These are phyloP conservation scores for Falcunculus frontatus DNA, from an alignment of 2,113 vertebrate genomes.

Conservation along the genomic window DNA sequence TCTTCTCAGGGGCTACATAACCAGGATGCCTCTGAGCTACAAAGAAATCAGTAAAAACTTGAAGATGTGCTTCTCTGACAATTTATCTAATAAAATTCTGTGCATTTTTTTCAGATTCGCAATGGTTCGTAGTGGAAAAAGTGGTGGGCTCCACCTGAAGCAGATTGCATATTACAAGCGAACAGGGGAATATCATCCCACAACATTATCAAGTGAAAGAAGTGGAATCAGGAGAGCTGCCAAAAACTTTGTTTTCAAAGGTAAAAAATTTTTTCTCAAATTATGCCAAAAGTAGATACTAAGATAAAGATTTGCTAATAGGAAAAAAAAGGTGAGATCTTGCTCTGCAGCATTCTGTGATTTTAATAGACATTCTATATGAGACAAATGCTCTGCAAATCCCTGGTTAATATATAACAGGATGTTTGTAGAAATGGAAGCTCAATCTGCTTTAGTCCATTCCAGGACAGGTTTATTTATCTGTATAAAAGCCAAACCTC, in stretches of 20 bases:
- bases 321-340: background rate
- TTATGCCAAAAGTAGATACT: background rate
- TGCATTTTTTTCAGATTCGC: constrained; percentile 37
- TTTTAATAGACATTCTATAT: background rate
- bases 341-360: background rate
- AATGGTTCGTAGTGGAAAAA: constrained; percentile 77
- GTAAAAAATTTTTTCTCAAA: constrained; percentile 35
- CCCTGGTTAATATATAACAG: background rate
- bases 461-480: background rate
- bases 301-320: background rate
- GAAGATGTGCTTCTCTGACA: background rate
- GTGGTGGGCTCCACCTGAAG: constrained; percentile 73
- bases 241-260: constrained; percentile 75
- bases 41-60: background rate
- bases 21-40: background rate
- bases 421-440: background rate
- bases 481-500: background rate
- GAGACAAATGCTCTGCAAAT: background rate
- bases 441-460: background rate
- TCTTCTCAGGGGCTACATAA: background rate
- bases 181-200: constrained; percentile 72
- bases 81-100: background rate
- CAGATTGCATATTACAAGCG: constrained; percentile 74
- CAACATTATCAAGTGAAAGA: constrained; percentile 72
- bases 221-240: constrained; percentile 78